Evolutionary conservation across 1,140 invertebrate species (phyloP).

Genomic region (Apis laboriosa): DNA sequence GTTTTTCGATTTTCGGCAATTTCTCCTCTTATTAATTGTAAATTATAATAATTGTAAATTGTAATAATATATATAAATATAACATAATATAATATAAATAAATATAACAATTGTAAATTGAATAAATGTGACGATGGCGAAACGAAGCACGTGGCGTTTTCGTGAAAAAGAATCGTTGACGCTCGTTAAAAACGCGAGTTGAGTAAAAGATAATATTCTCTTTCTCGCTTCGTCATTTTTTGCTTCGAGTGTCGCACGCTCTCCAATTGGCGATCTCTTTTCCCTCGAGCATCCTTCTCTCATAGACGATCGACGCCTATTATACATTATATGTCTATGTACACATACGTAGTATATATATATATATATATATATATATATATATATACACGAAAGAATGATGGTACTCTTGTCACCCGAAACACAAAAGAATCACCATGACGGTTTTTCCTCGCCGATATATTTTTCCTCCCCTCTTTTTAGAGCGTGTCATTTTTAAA

Average conservation of each 20-base stretch:
- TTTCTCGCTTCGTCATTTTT: constrained; percentile 13
- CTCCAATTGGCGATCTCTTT: constrained; percentile 13
- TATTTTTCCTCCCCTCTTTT: not conserved
- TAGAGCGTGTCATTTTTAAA: constrained; percentile 33
- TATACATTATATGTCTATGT: not conserved
- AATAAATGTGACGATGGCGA: no score
- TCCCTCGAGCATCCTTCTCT: constrained; percentile 31
- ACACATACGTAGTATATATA: not conserved
- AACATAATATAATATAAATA: no score
- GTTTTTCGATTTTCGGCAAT: no score
- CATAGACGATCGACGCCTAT: constrained; percentile 12
- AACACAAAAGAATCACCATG: constrained; percentile 47
- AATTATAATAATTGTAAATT: no score
- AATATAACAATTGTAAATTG: no score
- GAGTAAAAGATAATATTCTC: constrained; percentile 5
- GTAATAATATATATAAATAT: no score
- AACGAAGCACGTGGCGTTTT: not conserved
- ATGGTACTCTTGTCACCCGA: not conserved
- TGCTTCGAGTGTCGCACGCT: not conserved
- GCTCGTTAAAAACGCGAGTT: constrained; percentile 26
- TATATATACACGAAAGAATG: not conserved
- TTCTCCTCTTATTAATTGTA: no score
- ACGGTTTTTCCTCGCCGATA: not conserved
- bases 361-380: no score
- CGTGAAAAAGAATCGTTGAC: not conserved